A percentile compares a stretch with the other conserved stretches of the same genome.
phyloP scores from a whole-genome alignment of 2,888 invertebrate genomes.

The Hesperia comma region DNA sequence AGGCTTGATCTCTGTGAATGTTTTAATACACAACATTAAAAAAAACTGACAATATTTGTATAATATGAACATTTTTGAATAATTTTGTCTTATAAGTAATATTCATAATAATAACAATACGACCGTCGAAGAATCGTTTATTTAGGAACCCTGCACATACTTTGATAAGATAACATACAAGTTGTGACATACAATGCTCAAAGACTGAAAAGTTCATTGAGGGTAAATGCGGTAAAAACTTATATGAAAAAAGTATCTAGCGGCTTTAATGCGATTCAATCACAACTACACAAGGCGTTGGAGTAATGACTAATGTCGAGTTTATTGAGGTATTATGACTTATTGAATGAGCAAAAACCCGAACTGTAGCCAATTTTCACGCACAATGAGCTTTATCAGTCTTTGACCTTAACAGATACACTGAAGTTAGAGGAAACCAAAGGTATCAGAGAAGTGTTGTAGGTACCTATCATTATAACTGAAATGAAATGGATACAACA shows the following conservation, averaged over 20 bases:
- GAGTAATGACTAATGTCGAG: too few species aligned
- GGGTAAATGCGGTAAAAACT: too few species aligned
- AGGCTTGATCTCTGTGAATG: constrained; percentile 23
- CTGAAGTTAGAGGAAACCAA: neutral
- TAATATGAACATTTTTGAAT: constrained; percentile 4
- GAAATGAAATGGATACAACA: too few species aligned
- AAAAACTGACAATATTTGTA: constrained; percentile 1
- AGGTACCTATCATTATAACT: too few species aligned
- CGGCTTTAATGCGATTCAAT: too few species aligned
- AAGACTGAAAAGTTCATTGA: too few species aligned
- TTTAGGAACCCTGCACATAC: constrained; percentile 34
- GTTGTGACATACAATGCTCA: neutral
- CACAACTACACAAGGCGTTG: too few species aligned
- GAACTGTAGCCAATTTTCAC: too few species aligned
- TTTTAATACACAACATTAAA: constrained; percentile 3
- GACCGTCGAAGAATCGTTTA: constrained; percentile 22
- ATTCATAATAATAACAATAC: constrained; percentile 20
- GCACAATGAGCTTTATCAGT: too few species aligned
- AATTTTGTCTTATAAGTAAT: constrained; percentile 6
- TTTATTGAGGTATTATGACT: too few species aligned
- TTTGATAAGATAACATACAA: constrained; percentile 16
- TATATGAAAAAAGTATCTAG: too few species aligned
- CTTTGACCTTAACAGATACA: neutral
- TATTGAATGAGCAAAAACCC: too few species aligned
- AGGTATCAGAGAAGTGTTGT: neutral